These are phyloP conservation scores for Torymus texanus DNA, from an alignment of 2,888 invertebrate species.

Conservation along the genomic window DNA sequence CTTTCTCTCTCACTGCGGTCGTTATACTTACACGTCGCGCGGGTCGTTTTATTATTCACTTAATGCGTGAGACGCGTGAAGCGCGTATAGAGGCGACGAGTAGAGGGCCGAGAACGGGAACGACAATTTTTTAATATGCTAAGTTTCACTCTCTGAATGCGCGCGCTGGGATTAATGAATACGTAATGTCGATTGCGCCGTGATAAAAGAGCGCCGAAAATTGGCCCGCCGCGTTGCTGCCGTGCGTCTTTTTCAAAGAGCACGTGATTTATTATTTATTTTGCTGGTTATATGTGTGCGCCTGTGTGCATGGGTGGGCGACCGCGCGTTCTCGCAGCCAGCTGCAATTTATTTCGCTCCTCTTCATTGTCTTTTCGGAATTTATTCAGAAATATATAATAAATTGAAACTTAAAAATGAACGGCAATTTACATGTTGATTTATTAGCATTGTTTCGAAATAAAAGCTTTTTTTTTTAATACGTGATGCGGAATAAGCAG, in stretches of 20 bases:
- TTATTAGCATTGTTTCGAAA: no score
- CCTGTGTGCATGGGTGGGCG: no score
- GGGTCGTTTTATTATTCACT: background rate
- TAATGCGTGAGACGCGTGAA: background rate
- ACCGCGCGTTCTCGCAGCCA: no score
- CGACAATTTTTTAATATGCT: constrained; percentile 15
- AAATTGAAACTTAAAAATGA: background rate
- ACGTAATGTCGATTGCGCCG: constrained; percentile 17
- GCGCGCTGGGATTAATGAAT: constrained; percentile 23
- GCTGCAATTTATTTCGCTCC: background rate
- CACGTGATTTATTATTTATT: constrained; percentile 11
- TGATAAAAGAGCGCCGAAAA: background rate
- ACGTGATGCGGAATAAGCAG: no score
- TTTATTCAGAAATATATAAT: background rate
- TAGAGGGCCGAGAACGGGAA: no score
- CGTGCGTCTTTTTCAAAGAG: background rate
- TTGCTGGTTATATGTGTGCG: background rate
- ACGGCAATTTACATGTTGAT: no score
- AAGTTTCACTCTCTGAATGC: constrained; percentile 8
- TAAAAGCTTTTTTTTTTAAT: no score
- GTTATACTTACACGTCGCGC: no score
- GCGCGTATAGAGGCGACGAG: no score
- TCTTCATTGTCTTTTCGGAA: background rate
- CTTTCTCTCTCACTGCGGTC: no score
- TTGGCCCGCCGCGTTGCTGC: no score